phyloP scores from a whole-genome alignment of 37 sponge, comb jelly and placozoan species.

The Tethya wilhelma region DNA sequence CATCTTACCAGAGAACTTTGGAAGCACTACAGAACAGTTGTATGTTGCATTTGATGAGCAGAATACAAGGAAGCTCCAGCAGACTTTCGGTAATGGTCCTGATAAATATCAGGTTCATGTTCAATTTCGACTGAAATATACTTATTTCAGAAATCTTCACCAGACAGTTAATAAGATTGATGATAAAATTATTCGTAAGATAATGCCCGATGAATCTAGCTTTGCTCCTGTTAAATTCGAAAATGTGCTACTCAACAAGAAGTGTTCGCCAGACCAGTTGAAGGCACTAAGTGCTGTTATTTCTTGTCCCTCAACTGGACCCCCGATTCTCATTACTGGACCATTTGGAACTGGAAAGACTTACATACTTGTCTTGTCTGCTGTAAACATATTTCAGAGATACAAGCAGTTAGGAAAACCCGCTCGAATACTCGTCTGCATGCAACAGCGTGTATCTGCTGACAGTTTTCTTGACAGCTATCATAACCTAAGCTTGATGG shows the following conservation, averaged over 20 bases:
- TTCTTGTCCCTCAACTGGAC: slow-evolving; percentile 7
- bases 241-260: neutral
- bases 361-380: slow-evolving; percentile 44
- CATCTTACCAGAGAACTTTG: too few species aligned
- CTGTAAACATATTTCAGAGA: slow-evolving; percentile 6
- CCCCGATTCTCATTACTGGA: slow-evolving; percentile 58
- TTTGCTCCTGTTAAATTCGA: too few species aligned
- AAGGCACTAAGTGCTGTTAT: slow-evolving; percentile 5
- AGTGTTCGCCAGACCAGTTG: slow-evolving; percentile 28
- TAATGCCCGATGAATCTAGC: slow-evolving; percentile 16
- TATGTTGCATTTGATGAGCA: too few species aligned
- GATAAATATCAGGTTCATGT: too few species aligned
- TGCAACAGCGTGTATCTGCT: slow-evolving; percentile 54
- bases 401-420: neutral
- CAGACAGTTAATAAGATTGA: neutral
- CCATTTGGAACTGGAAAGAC: slow-evolving; percentile 75
- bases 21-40: too few species aligned
- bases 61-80: too few species aligned
- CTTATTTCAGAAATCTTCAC: slow-evolving; percentile 42
- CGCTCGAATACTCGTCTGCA: slow-evolving; percentile 35
- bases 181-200: neutral
- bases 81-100: too few species aligned
- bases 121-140: slow-evolving; percentile 38
- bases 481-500: neutral
- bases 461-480: slow-evolving; percentile 48